These are phyloP conservation scores for Lycodopsis pacificus DNA, from an alignment of 2,797 vertebrate species.

Conservation along the genomic window DNA sequence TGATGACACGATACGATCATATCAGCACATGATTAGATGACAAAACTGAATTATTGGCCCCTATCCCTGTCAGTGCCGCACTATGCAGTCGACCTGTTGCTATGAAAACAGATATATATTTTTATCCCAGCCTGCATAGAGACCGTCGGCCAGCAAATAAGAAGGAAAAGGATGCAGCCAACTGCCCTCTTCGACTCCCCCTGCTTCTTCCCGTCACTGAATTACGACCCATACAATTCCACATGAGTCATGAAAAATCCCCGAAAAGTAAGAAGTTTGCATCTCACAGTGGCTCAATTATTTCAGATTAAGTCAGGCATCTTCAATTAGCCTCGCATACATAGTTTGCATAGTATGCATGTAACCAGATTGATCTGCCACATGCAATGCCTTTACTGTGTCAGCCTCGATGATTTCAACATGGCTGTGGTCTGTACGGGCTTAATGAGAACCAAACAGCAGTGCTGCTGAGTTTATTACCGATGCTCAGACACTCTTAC, in stretches of 20 bases:
- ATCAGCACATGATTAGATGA: neutral
- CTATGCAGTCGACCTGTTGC: constrained; percentile 22
- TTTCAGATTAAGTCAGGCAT: constrained; percentile 49
- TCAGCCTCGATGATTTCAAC: constrained; percentile 25
- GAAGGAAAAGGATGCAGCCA: constrained; percentile 12
- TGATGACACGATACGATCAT: neutral
- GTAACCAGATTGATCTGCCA: constrained; percentile 44
- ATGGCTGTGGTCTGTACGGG: constrained; percentile 11
- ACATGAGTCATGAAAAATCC: constrained; percentile 6
- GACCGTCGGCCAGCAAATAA: neutral
- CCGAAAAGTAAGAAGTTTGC: constrained; percentile 31
- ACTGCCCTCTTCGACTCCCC: neutral
- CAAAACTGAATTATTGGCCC: too few species aligned
- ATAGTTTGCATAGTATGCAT: constrained; percentile 3
- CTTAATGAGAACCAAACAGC: constrained; percentile 22
- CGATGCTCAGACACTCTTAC: constrained; percentile 14
- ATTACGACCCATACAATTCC: neutral
- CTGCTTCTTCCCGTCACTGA: constrained; percentile 10
- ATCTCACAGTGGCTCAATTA: constrained; percentile 34
- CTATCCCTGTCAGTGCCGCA: neutral
- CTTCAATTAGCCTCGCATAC: constrained; percentile 35
- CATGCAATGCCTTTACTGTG: constrained; percentile 16
- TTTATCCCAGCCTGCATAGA: neutral
- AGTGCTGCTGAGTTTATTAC: constrained; percentile 24
- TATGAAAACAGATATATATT: constrained; percentile 21